Evolutionary conservation across 2,888 invertebrate species (phyloP).

Genomic region (Conistra vaccinii): DNA sequence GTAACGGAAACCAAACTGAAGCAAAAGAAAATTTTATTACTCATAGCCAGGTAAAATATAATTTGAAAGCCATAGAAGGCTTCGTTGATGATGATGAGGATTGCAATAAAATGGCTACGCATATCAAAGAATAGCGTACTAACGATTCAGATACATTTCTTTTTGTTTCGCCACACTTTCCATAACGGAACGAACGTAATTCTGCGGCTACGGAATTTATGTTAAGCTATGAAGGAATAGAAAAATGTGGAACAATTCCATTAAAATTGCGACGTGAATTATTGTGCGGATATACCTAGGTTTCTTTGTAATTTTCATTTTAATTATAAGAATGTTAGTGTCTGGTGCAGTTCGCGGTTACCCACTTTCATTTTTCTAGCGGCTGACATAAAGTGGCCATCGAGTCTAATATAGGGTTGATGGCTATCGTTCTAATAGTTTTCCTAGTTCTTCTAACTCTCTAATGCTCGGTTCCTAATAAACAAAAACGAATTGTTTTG

Average conservation of each 20-base stretch:
- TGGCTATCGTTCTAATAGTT: background rate
- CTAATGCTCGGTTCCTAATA: too few species aligned
- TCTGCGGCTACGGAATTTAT: constrained; percentile 52
- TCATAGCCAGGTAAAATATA: constrained; percentile 33
- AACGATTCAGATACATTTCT: constrained; percentile 42
- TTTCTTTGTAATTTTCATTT: constrained; percentile 18
- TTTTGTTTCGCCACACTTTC: constrained; percentile 58
- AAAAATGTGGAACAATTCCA: constrained; percentile 49
- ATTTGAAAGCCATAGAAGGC: constrained; percentile 46
- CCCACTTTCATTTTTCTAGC: constrained; percentile 1
- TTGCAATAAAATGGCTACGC: constrained; percentile 38
- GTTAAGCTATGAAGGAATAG: constrained; percentile 48
- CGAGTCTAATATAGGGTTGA: background rate
- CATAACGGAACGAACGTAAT: constrained; percentile 50
- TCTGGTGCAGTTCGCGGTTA: background rate
- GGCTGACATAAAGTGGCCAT: background rate
- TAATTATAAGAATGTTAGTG: constrained; percentile 9
- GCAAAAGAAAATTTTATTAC: constrained; percentile 33
- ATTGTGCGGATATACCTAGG: constrained; percentile 20
- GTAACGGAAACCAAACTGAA: constrained; percentile 32
- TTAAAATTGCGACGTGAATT: constrained; percentile 38
- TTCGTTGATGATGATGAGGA: constrained; percentile 46
- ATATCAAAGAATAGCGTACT: constrained; percentile 39
- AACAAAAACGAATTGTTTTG: too few species aligned
- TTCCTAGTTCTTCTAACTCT: background rate